phyloP scores from a whole-genome alignment of 2,113 vertebrate species.

The Amphiprion ocellaris region DNA sequence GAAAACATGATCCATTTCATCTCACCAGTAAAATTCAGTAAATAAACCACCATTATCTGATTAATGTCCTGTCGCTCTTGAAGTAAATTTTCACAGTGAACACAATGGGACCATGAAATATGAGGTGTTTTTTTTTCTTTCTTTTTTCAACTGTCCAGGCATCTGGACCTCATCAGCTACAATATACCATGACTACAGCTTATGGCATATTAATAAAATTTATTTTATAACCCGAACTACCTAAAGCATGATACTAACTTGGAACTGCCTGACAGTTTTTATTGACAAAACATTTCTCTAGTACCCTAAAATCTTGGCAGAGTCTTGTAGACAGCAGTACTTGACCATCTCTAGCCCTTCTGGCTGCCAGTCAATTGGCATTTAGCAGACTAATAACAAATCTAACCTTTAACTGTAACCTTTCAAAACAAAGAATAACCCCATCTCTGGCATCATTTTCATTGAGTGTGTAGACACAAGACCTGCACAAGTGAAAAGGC shows the following conservation, averaged over 20 bases:
- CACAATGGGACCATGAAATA: not conserved
- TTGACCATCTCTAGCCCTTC: not conserved
- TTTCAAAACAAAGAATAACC: not conserved
- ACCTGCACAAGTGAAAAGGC: not conserved
- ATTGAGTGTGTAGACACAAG: not conserved
- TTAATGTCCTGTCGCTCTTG: not conserved
- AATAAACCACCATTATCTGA: not conserved
- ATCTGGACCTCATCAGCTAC: not conserved
- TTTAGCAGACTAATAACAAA: not conserved
- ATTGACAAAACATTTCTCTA: too few relatives aligned
- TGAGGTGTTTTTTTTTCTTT: not conserved
- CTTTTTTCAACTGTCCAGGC: not conserved
- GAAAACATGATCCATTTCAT: not conserved
- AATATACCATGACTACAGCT: too few relatives aligned
- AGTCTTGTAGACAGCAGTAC: not conserved
- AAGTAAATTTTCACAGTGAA: not conserved
- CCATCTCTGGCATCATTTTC: not conserved
- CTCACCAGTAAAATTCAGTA: not conserved
- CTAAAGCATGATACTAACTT: too few relatives aligned
- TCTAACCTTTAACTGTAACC: not conserved
- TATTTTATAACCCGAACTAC: too few relatives aligned
- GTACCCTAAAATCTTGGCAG: too few relatives aligned
- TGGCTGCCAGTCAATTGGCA: not conserved
- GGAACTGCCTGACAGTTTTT: too few relatives aligned
- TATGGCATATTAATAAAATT: too few relatives aligned